Evolutionary conservation across 1,140 invertebrate species (phyloP), one percentile per base, ranked within the genome.

Genomic region (Nymphalis io): DNA sequence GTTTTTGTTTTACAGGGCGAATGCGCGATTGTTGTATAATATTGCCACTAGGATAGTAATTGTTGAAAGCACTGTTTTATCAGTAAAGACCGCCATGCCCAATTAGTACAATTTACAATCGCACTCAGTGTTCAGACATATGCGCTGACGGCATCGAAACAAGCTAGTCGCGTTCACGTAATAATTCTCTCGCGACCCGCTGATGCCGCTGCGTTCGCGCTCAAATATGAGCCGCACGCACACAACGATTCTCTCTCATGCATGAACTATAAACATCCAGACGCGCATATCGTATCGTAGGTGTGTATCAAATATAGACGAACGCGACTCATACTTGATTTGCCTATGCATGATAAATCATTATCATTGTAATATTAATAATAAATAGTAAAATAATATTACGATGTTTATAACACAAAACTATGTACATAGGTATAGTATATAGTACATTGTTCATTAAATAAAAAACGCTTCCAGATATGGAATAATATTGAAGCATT

Each of bases 51-150:
- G 75, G 73, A 76, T 73, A 70, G 74, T 80, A 81, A 83, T 82
- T 80, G 79, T 85, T 84, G 81, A 81, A 81, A 78, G 74, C 73
- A 88, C 82, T 83, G 80, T 86, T 84, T 82, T 84, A 80, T 78
- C 70, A 83, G 75, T 76, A 68, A 65, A 81, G 85, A 82, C 87
- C 85, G 85, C 84, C 88, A 86, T 90, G 74, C 79, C 84, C 83
- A 91, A 91, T 91, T 91, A 91, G 85, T 82, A 89, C 81, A 89
- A 89, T 89, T 89, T 87, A 89, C 82, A 87, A 88, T 83, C 79
- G 76, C 83, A 83, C 83, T 82, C 78, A 82, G 81, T 82, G 79
- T 82, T 85, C 83, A 77, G 80, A 84, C 81, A 84, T 75, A 85
- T 83, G 85, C 82, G 83, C 83, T 88, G 87, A 88, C 89, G 83